Conservation (phyloP, 1,140 invertebrate species). For the Stenopsyche tienmushanensis region DNA sequence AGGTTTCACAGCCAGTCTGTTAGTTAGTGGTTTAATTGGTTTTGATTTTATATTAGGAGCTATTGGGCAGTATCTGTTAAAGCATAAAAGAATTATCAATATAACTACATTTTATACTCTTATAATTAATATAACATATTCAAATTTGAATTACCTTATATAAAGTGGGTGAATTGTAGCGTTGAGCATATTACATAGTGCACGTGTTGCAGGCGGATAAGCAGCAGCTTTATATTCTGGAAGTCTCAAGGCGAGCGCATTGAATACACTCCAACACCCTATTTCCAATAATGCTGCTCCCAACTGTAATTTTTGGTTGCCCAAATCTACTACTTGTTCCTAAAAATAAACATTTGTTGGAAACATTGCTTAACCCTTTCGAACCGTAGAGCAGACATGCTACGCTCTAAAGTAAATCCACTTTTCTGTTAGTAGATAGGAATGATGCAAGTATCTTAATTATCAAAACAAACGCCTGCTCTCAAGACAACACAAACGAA, state of each 20-base stretch:
- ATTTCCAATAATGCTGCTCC: slow-evolving; percentile 85
- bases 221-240: slow-evolving; percentile 81
- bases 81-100: slow-evolving; percentile 40
- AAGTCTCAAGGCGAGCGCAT: slow-evolving; percentile 74
- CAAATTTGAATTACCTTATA: slow-evolving; percentile 55
- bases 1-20: slow-evolving; percentile 61
- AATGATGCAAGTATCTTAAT: too few relatives aligned
- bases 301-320: slow-evolving; percentile 93
- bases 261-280: slow-evolving; percentile 87
- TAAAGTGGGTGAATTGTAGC: slow-evolving; percentile 88
- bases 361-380: too few relatives aligned
- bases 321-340: slow-evolving; percentile 53
- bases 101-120: slow-evolving; percentile 9
- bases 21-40: slow-evolving; percentile 59
- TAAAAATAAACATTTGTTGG: slow-evolving; percentile 24
- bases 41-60: slow-evolving; percentile 67
- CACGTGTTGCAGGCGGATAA: slow-evolving; percentile 75
- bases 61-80: slow-evolving; percentile 71
- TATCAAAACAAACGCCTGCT: too few relatives aligned
- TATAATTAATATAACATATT: slow-evolving; percentile 7
- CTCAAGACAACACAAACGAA: too few relatives aligned
- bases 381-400: too few relatives aligned
- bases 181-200: slow-evolving; percentile 80
- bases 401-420: too few relatives aligned
- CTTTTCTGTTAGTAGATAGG: too few relatives aligned